These are phyloP conservation scores for Miniopterus natalensis DNA, from an alignment of 2,113 vertebrate species.

Conservation along the genomic window DNA sequence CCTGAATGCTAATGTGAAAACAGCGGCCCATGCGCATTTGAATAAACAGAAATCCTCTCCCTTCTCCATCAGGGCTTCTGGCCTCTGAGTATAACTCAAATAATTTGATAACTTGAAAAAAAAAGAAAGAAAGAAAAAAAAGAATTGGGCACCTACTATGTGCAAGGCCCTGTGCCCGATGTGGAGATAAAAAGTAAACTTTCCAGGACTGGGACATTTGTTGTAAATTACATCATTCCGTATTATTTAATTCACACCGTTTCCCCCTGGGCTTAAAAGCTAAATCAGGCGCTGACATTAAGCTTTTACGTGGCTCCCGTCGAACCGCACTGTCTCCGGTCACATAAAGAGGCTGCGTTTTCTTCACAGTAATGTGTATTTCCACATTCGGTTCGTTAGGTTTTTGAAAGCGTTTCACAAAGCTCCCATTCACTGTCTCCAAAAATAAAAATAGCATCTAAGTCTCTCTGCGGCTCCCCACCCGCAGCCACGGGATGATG, in stretches of 20 bases:
- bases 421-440: slow-evolving; percentile 58
- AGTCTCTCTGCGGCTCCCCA: slow-evolving; percentile 68
- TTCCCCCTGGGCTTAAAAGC: slow-evolving; percentile 32
- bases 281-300: slow-evolving; percentile 62
- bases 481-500: slow-evolving; percentile 73
- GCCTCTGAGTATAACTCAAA: slow-evolving; percentile 40
- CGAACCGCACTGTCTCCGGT: background rate
- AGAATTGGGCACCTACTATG: background rate
- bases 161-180: background rate
- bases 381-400: slow-evolving; percentile 69
- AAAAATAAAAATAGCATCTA: slow-evolving; percentile 75
- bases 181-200: background rate
- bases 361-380: slow-evolving; percentile 48
- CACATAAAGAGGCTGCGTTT: slow-evolving; percentile 53
- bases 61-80: background rate
- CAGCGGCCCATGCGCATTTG: slow-evolving; percentile 22
- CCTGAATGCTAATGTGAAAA: slow-evolving; percentile 67
- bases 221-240: slow-evolving; percentile 31
- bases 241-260: slow-evolving; percentile 46
- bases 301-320: slow-evolving; percentile 49
- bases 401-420: slow-evolving; percentile 63
- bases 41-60: slow-evolving; percentile 38
- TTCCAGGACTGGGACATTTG: background rate
- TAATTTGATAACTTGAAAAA: background rate
- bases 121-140: background rate